Evolutionary conservation across 2,888 invertebrate genomes (phyloP), one percentile per base, ranked within the genome.

Genomic region (Ichneumon xanthorius): DNA sequence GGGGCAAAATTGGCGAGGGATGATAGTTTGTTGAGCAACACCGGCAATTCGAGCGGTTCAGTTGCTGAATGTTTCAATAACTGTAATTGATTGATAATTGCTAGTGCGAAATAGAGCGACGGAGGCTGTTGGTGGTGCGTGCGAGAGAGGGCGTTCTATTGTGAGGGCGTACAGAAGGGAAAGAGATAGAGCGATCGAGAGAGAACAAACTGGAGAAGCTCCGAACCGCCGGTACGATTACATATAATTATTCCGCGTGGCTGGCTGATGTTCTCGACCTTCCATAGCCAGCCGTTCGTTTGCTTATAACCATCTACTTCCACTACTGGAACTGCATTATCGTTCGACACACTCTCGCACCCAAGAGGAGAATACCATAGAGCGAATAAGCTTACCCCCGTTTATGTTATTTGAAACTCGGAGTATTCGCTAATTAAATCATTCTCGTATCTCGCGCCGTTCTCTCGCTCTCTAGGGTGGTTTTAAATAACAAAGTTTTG

Each of bases 161-260:
- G 48, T n/a, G 26, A 71, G 40, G 7, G 22, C 22, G 9, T 5
- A 16, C 55, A 2, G 33, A 5, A 37, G 55, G 33, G 11, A 68
- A 37, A 5, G 61, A 61, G 71, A 63, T 61, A 67, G 71, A 70
- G 71, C 70, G 73, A 73, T 4, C 4, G 58, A 79, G 82, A 77
- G 45, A 14, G 40, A 76, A 71, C 80, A 63, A 65, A 76, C 53
- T 71, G 53, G 70, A 50, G 67, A 68, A 80, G 50, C 63, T 72
- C 58, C 73, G 63, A 63, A 40, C 70, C 70, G 63, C 71, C 76
- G 63, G 76, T 88, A 88, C 92, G 91, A 92, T 92, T 92, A 92
- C 92, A 91, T 93, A 91, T 92, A 91, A 93, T 93, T 92, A 92
- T 93, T 93, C 91, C 90, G 91, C 92, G 89, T 91, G 92, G 90